Evolutionary conservation across 2,113 vertebrate species (phyloP).

Genomic region (Austrofundulus limnaeus): DNA sequence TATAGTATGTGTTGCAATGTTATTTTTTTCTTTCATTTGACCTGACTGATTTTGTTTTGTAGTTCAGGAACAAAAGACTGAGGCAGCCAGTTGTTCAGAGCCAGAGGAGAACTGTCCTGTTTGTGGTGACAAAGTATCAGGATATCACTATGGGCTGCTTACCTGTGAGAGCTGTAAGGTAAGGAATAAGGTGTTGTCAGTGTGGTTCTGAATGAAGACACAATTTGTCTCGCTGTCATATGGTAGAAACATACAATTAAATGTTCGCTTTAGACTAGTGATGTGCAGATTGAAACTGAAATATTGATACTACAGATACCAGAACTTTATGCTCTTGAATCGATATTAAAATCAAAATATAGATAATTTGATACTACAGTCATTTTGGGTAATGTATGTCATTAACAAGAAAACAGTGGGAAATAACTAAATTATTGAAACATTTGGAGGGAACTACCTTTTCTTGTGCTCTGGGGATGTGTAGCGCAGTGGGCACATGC

Average conservation of each 20-base stretch:
- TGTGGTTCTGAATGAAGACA: neutral
- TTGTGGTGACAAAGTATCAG: constrained; percentile 81
- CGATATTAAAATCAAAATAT: too few species aligned
- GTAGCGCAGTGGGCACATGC: too few species aligned
- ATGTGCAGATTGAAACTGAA: too few species aligned
- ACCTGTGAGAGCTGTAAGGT: constrained; percentile 84
- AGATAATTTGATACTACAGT: too few species aligned
- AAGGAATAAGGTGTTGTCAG: constrained; percentile 2
- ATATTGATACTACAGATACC: too few species aligned
- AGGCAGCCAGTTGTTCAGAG: constrained; percentile 35
- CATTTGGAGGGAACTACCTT: too few species aligned
- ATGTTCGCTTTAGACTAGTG: neutral
- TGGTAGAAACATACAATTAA: neutral
- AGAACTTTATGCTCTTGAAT: too few species aligned
- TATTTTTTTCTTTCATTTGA: neutral
- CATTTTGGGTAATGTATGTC: too few species aligned
- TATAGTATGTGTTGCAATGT: too few species aligned
- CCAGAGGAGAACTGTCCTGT: constrained; percentile 72
- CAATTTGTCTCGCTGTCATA: neutral
- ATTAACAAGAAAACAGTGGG: too few species aligned
- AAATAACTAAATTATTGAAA: too few species aligned
- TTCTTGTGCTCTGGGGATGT: too few species aligned
- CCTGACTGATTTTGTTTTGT: constrained; percentile 3
- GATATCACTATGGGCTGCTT: constrained; percentile 82
- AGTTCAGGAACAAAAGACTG: constrained; percentile 69